Evolutionary conservation across 2,797 vertebrate species (phyloP).

Genomic region (Mionectes olivaceus): DNA sequence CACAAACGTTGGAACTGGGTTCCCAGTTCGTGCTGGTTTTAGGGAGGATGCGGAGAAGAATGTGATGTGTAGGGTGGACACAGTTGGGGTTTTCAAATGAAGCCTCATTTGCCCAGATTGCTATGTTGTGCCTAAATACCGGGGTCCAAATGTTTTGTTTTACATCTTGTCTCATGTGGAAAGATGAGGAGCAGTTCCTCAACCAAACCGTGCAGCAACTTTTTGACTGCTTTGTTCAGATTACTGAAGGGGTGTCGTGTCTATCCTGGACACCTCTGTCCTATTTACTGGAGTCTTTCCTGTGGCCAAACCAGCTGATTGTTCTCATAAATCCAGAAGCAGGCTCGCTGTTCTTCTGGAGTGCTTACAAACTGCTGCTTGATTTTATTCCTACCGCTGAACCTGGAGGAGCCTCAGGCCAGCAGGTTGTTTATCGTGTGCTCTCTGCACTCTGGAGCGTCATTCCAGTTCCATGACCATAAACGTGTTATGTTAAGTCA

Average conservation of each 20-base stretch:
- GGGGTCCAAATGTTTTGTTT: background rate
- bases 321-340: background rate
- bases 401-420: background rate
- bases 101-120: background rate
- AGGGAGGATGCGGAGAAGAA: background rate
- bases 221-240: background rate
- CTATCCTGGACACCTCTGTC: background rate
- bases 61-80: background rate
- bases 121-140: background rate
- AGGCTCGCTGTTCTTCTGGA: background rate
- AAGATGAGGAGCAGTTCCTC: background rate
- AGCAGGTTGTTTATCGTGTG: background rate
- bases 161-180: background rate
- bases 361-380: background rate
- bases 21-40: background rate
- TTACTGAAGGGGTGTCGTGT: background rate
- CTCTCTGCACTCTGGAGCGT: background rate
- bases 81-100: accelerated
- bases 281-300: background rate
- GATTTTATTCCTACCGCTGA: background rate
- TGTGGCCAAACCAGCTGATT: background rate
- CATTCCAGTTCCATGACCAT: background rate
- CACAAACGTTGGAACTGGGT: accelerated
- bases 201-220: background rate
- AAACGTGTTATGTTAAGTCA: background rate